phyloP scores from a whole-genome alignment of 35 echinoderm and acorn worm genomes.

The Holothuria glaberrima region DNA sequence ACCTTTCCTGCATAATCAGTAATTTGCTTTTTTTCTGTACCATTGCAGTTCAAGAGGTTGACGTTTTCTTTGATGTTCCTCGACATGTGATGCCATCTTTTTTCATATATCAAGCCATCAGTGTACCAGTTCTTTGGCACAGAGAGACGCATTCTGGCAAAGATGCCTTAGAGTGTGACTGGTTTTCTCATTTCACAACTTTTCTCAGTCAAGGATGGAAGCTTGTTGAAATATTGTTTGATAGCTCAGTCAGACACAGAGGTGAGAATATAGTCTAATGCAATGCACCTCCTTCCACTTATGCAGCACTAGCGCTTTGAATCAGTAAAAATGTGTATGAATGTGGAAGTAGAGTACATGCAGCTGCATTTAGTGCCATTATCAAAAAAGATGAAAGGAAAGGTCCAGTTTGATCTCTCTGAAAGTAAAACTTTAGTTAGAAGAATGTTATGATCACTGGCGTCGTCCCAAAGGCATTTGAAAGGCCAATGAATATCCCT shows the following conservation, averaged over 20 bases:
- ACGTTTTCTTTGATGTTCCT: constrained; percentile 49
- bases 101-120: constrained; percentile 50
- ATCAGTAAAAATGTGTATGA: too few species aligned
- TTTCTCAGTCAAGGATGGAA: constrained; percentile 57
- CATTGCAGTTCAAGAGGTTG: constrained; percentile 41
- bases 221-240: constrained; percentile 51
- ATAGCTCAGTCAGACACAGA: constrained; percentile 57
- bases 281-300: too few species aligned
- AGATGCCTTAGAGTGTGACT: constrained; percentile 41
- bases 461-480: too few species aligned
- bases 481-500: too few species aligned
- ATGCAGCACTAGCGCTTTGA: too few species aligned
- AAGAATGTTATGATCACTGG: too few species aligned
- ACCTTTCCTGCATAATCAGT: not conserved
- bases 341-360: too few species aligned
- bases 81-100: constrained; percentile 3
- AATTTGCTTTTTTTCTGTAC: not conserved
- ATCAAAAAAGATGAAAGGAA: too few species aligned
- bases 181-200: constrained; percentile 38
- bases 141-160: not conserved
- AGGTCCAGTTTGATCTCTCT: too few species aligned
- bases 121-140: constrained; percentile 52
- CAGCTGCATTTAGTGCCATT: too few species aligned
- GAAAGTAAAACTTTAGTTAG: too few species aligned
- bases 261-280: not conserved